Evolutionary conservation across 2,113 vertebrate species (phyloP), one percentile per base, ranked within the genome.

Genomic region (Salvator merianae): DNA sequence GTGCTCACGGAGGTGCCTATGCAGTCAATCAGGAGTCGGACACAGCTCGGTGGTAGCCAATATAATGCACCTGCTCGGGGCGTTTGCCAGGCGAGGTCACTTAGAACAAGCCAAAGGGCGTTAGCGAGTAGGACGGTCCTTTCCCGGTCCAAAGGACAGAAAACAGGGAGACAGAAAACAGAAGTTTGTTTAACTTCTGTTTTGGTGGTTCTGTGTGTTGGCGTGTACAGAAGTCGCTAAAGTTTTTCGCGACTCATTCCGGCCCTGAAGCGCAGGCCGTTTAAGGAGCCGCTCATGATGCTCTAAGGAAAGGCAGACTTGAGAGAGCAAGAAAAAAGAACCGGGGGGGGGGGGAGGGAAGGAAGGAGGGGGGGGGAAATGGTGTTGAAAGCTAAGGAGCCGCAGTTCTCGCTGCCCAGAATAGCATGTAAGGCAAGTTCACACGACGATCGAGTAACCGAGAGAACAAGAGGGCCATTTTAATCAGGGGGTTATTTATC

Each of bases 401-500:
- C 93, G 94, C 91, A 91, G 95, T 96, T 94, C 93, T 96, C 94
- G 90, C 93, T 95, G 94, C 94, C 96, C 95, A 91, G 95, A 94
- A 95, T 96, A 95, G 95, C 97, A 97, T 97, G 96, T 96, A 97
- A 97, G 95, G 94, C 94, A 93, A 97, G 97, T 98, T 98, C 97
- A 98, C 97, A 98, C 97, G 97, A 96, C 89, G 97, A 98, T 97
- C 96, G 90, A 92, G 95, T 98, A 93, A 97, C 97, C 36, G 77
- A 86, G 95, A 96, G 97, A 98, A 98, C 97, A 98, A 97, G 95
- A 95, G 94, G 94, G 93, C 94, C 95, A 96, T 98, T 98, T 97
- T 96, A 97, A 96, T 97, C 97, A 95, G 96, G 96, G 96, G 96
- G 96, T 96, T 97, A 24, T 84, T 96, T 97, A 24, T 84, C 96